A percentile compares a stretch with the other conserved stretches of the same genome.
phyloP scores from a whole-genome alignment of 2,888 invertebrate species.

The Troides oblongomaculatus region DNA sequence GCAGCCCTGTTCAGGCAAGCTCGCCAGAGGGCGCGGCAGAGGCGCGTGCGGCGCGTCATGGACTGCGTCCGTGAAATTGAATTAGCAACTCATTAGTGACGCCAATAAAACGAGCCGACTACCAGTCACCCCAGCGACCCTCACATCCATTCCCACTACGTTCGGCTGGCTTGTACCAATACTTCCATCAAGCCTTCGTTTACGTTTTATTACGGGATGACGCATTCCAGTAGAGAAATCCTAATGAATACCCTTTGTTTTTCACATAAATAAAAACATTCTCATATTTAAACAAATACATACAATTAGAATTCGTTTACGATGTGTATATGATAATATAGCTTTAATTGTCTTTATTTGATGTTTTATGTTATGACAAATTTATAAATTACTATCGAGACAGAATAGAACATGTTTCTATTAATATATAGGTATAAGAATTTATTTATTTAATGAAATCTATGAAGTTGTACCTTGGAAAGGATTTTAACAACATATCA shows the following conservation, averaged over 20 bases:
- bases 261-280: background rate
- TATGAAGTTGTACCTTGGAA: too few species aligned
- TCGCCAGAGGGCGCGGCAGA: slow-evolving; percentile 30
- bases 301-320: background rate
- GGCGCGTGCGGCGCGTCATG: slow-evolving; percentile 43
- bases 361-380: too few species aligned
- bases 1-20: slow-evolving; percentile 9
- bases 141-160: slow-evolving; percentile 28
- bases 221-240: background rate
- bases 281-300: background rate
- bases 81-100: slow-evolving; percentile 80
- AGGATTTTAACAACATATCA: too few species aligned
- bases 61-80: slow-evolving; percentile 75
- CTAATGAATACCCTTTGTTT: background rate
- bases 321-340: too few species aligned
- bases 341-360: too few species aligned
- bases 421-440: too few species aligned
- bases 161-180: slow-evolving; percentile 18
- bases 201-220: slow-evolving; percentile 13
- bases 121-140: slow-evolving; percentile 41
- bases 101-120: slow-evolving; percentile 72
- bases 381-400: too few species aligned
- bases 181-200: slow-evolving; percentile 1
- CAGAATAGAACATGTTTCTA: too few species aligned
- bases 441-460: too few species aligned